Base-by-base conservation (phyloP, 2,797 vertebrate species). In the Enteromius trimaculatus region DNA sequence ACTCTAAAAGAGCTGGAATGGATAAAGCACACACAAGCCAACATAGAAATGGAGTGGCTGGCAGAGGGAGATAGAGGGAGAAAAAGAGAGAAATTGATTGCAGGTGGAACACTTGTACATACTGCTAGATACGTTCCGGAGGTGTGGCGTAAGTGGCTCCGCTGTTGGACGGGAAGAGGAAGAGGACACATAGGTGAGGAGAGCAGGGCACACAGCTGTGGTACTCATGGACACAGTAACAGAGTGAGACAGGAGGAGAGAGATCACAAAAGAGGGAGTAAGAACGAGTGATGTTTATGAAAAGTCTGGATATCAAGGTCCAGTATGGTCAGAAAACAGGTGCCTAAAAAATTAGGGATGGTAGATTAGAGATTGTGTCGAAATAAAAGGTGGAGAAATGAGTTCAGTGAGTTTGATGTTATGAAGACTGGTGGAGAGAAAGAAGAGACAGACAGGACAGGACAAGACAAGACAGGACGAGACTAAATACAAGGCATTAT, bases 111-210 rank as follows among this genome's bases (percentile, higher is more conserved):
- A 93, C 93, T 93, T 91, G 96, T 97, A 97, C 96, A 96, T 97
- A 97, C 96, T 95, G 95, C 95, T 92, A 97, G 96, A 95, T 95
- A 95, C 92, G 92, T 96, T 94, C 95, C 95, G 87, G 95, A 94
- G 91, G 94, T 94, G 91, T 94, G 93, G 92, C 96, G 96, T 91
- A 93, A 94, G 93, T 95, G 94, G 95, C 92, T 97, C 96, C 95
- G 95, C 95, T 96, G 95, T 95, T 92, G 94, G 94, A 94, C 95
- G 93, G 94, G 92, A 88, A 88, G 84, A 87, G 85, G 78, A 95
- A 88, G 86, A 88, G 87, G 84, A 95, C 95, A 95, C 93, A 96
- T 93, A 96, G 95, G 94, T 93, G 94, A 94, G 94, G 94, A 94
- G 92, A 93, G 84, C 82, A 86, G 79, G 94, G 90, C 92, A 91